Base-by-base conservation (phyloP, 2,113 vertebrate genomes). In the Columba janthina region DNA sequence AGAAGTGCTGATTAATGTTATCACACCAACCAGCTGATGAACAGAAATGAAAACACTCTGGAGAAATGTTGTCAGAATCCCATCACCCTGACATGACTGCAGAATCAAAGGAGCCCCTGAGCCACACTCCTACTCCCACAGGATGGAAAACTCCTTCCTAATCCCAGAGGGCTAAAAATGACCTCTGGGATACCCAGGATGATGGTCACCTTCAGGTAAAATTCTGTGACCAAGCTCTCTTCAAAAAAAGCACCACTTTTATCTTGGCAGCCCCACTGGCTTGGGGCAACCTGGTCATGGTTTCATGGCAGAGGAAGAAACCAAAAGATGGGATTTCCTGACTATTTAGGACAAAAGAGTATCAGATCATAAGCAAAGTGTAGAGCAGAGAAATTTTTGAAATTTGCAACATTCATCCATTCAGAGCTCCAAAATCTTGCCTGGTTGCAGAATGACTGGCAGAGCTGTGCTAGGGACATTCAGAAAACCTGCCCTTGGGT, bases 1-100 rank as follows among this genome's bases (percentile, higher is more conserved):
- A 44, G 85, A 96, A 96, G 36, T 93, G 85, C 85, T 95, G 92
- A 95, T 96, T 94, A 94, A 93, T 92, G 83, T 97, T 96, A 96
- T 92, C 93, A 96, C 53, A 94, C 83, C 95, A 96, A 96, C 92
- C 95, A 69, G 79, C 73, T 54, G 88, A 89, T 78, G 80, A 95
- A 89, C 69, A 64, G 88, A 92, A 95, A 96, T 3, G 4, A 95
- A 97, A 96, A 96, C 88, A 90, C 53, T 86, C 79, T 2, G 7
- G 61, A 87, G 76, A 75, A 93, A 95, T 75, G 79, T 84, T 77
- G 69, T 93, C 82, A 91, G 89, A 94, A 93, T 94, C 69, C 85
- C 61, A 18, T 92, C 69, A 62, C 69, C 51, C 79, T 3, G 0
- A 71, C 26, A 20, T 4, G 25, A 66, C 51, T 74, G 48, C 54